phyloP scores from a whole-genome alignment of 2,797 vertebrate genomes.

The Spea hammondii region DNA sequence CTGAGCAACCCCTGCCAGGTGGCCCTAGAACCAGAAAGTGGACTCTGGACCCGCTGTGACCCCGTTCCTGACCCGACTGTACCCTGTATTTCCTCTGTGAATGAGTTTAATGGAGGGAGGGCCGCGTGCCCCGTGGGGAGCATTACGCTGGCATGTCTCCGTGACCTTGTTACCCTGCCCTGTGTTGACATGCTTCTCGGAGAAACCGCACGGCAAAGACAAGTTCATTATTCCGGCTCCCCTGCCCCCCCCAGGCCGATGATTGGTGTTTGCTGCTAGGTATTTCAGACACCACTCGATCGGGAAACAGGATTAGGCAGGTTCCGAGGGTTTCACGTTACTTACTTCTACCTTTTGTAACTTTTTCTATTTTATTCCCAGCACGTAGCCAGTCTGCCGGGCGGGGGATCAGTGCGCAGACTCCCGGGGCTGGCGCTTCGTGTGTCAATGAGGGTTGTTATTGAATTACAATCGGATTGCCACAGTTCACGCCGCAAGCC shows the following conservation, averaged over 20 bases:
- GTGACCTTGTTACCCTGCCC: conserved; percentile 29
- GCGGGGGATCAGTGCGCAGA: conserved; percentile 24
- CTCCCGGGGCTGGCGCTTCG: background rate
- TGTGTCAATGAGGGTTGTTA: conserved; percentile 25
- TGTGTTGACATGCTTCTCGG: conserved; percentile 49
- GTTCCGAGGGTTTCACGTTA: conserved; percentile 66
- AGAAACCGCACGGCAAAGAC: conserved; percentile 41
- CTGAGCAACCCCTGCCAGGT: too few species aligned
- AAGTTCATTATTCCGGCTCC: conserved; percentile 48
- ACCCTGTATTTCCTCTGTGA: background rate
- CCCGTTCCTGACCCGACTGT: too few species aligned
- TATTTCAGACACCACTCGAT: conserved; percentile 59
- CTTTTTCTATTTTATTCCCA: conserved; percentile 58
- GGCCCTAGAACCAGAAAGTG: too few species aligned
- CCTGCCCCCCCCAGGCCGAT: conserved; percentile 55
- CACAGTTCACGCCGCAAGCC: background rate
- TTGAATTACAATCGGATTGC: conserved; percentile 13
- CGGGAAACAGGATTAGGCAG: conserved; percentile 68
- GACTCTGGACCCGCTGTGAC: too few species aligned
- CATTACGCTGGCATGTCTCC: conserved; percentile 11
- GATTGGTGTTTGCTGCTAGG: conserved; percentile 52
- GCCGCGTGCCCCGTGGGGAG: background rate
- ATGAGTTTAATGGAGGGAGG: background rate
- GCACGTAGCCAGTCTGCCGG: conserved; percentile 58
- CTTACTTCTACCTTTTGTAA: conserved; percentile 57